Conservation (phyloP, 2,888 invertebrate species). For the Ypsolopha sequella region DNA sequence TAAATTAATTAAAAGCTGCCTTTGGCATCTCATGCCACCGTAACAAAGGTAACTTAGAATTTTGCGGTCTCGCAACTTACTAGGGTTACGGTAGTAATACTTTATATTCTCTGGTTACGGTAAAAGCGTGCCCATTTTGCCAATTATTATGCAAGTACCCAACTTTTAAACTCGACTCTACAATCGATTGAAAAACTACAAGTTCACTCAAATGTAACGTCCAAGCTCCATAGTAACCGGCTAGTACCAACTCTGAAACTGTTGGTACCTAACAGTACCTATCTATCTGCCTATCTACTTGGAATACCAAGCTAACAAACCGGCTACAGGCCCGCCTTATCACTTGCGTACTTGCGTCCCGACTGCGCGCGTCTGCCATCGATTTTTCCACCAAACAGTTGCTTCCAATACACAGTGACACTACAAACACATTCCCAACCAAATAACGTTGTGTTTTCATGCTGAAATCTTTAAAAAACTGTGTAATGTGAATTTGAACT, state of each 20-base stretch:
- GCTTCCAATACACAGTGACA: slow-evolving; percentile 42
- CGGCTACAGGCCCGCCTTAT: slow-evolving; percentile 28
- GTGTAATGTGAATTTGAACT: slow-evolving; percentile 38
- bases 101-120: no score
- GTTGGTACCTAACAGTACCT: neutral
- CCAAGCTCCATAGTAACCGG: neutral
- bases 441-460: neutral
- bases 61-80: no score
- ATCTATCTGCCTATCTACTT: neutral
- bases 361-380: slow-evolving; percentile 58
- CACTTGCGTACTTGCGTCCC: slow-evolving; percentile 36
- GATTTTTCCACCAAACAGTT: slow-evolving; percentile 62
- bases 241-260: neutral
- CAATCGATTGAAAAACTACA: no score
- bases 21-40: no score
- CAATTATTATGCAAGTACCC: no score
- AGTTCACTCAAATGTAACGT: no score
- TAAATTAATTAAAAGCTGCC: no score
- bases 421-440: slow-evolving; percentile 45
- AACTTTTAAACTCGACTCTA: no score
- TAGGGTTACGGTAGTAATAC: no score
- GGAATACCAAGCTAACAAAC: slow-evolving; percentile 13
- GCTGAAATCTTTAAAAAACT: slow-evolving; percentile 15
- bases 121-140: no score
- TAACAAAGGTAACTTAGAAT: no score